Percentiles rank a stretch among this genome's conserved stretches.
Conservation (phyloP, 2,113 vertebrate genomes). For the Delphinus delphis region DNA sequence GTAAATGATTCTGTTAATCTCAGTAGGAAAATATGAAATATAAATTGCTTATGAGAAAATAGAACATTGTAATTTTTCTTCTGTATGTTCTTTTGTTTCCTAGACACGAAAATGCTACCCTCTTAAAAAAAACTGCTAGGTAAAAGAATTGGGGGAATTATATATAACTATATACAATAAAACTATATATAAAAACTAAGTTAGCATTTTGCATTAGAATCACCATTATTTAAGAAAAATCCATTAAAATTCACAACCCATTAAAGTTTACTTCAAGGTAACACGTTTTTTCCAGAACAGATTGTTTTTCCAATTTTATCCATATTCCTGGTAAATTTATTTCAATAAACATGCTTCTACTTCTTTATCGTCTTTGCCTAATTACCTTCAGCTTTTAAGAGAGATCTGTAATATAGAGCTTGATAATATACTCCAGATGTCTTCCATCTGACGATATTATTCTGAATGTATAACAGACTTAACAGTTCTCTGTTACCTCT, state of each 20-base stretch:
- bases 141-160: background rate
- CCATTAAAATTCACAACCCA: conserved; percentile 12
- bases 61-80: conserved; percentile 78
- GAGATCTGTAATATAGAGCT: conserved; percentile 28
- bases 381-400: conserved; percentile 55
- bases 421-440: background rate
- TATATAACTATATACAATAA: background rate
- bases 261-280: background rate
- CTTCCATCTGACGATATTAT: background rate
- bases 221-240: conserved; percentile 13
- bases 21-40: conserved; percentile 69
- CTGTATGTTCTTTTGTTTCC: conserved; percentile 63
- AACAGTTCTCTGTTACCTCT: background rate
- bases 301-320: background rate
- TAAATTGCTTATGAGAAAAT: conserved; percentile 47
- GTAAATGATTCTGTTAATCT: conserved; percentile 78
- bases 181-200: background rate
- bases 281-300: conserved; percentile 3
- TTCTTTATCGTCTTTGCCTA: conserved; percentile 53
- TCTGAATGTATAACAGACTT: conserved; percentile 25
- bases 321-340: conserved; percentile 43
- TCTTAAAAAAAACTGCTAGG: background rate
- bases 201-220: background rate
- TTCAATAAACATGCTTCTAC: conserved; percentile 48
- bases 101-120: background rate